phyloP scores from a whole-genome alignment of 2,797 vertebrate genomes.

The Phrynocephalus forsythii region DNA sequence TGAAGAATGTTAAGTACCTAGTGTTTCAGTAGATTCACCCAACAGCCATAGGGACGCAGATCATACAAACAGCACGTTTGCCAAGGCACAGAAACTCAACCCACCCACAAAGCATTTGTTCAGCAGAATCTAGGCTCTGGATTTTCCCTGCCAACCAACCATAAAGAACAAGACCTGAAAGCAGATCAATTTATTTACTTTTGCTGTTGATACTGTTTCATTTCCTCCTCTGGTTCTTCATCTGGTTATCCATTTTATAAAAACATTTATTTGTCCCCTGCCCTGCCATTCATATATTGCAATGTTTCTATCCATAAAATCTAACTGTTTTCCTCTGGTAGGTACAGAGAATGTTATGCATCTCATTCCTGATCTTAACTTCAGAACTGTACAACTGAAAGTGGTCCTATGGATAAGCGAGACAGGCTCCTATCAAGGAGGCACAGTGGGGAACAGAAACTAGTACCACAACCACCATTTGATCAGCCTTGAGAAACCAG shows the following conservation, averaged over 20 bases:
- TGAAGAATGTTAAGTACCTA: neutral
- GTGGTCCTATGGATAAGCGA: too few relatives aligned
- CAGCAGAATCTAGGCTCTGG: neutral
- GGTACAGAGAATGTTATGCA: neutral
- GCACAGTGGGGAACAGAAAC: too few relatives aligned
- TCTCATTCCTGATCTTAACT: neutral
- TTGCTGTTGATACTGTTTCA: slow-evolving; percentile 1
- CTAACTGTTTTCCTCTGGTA: neutral
- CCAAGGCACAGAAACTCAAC: neutral
- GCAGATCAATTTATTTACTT: neutral
- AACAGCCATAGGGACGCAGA: neutral
- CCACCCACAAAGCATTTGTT: neutral
- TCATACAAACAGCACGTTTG: neutral
- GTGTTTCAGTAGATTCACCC: neutral
- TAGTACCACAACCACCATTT: neutral
- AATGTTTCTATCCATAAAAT: neutral
- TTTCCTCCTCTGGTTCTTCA: slow-evolving; percentile 3
- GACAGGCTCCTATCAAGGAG: too few relatives aligned
- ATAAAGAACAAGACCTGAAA: neutral
- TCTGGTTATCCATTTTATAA: slow-evolving; percentile 3
- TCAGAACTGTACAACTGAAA: too few relatives aligned
- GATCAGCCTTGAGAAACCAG: too few relatives aligned
- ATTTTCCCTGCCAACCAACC: slow-evolving; percentile 7
- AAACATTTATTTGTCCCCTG: neutral
- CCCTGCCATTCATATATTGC: neutral